Evolutionary conservation across 2,888 invertebrate genomes (phyloP).

Genomic region (Apamea epomidion): DNA sequence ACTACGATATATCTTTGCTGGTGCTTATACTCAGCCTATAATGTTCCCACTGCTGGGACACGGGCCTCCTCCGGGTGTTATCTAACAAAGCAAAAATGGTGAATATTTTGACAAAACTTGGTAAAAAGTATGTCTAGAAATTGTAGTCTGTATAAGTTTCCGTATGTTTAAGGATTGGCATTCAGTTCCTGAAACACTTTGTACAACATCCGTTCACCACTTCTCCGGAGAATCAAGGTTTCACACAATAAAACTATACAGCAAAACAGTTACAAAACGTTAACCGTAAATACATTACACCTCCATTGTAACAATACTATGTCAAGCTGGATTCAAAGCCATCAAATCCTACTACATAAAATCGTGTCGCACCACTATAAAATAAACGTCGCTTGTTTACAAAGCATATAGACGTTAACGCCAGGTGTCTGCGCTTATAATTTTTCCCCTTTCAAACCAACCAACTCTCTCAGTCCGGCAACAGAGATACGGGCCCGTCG

Average conservation of each 20-base stretch:
- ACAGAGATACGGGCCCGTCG: not conserved
- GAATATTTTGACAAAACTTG: not conserved
- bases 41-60: no score
- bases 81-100: not conserved
- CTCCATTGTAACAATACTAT: slow-evolving; percentile 15
- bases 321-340: slow-evolving; percentile 29
- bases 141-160: not conserved
- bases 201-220: not conserved
- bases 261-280: slow-evolving; percentile 33
- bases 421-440: slow-evolving; percentile 62
- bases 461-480: not conserved
- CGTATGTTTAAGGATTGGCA: not conserved
- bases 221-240: not conserved
- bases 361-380: slow-evolving; percentile 48
- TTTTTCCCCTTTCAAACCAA: slow-evolving; percentile 63
- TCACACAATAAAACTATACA: not conserved
- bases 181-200: not conserved
- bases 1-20: not conserved
- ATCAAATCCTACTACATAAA: slow-evolving; percentile 37
- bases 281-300: slow-evolving; percentile 1
- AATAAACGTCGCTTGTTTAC: slow-evolving; percentile 64
- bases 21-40: no score
- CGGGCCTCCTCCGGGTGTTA: not conserved
- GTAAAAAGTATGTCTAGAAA: not conserved
- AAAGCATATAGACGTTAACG: slow-evolving; percentile 62